Base-by-base conservation (phyloP, 92 coral and sea anemone genomes). In the Heliopora coerulea region DNA sequence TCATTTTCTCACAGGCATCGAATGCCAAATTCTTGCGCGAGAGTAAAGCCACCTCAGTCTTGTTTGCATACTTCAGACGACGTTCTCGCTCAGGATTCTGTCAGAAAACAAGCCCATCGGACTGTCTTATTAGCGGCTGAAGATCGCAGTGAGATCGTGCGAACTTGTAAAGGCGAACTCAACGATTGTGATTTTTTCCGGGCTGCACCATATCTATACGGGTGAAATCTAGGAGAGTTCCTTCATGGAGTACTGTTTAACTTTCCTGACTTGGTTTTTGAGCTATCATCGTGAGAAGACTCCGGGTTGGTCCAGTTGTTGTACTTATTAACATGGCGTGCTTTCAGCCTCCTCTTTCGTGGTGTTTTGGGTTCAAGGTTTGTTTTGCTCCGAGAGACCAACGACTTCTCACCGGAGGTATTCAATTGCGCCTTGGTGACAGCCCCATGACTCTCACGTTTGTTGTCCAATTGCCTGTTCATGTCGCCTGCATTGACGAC, bases 121-220 rank as follows among this genome's bases (percentile, higher is more conserved):
- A 15, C 14, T 8, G 52, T 46, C n/a, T 28, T 48, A 24, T 67
- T 4, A 60, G 15, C 0, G 7, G 40, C 8, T n/a, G 72, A 37
- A 2, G 57, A 66, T 48, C 24, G 74, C 15, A 63, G 32, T 6
- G 10, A n/a, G 10, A 70, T 31, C 19, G 62, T 4, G 37, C 52
- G 77, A 54, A 15, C 77, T 31, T 40, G 77, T 5, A 70, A 32
- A 19, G 77, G 63, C 21, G 77, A 54, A 35, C 17, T 31, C 28
- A 70, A 27, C 18, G 74, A 48, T 44, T 35, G 74, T 14, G 59
- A 56, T 15, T 67, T 24, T 14, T 46, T 2, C 35, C 40, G 30
- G 24, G 39, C 8, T 48, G 31, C 19, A 4, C 58, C 5, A 1
- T 20, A 48, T 57, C 40, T 8, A 56, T 70, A 70, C 0, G 77